Base-by-base conservation (phyloP, 23 tunicate species). In the Pegea sp. region DNA sequence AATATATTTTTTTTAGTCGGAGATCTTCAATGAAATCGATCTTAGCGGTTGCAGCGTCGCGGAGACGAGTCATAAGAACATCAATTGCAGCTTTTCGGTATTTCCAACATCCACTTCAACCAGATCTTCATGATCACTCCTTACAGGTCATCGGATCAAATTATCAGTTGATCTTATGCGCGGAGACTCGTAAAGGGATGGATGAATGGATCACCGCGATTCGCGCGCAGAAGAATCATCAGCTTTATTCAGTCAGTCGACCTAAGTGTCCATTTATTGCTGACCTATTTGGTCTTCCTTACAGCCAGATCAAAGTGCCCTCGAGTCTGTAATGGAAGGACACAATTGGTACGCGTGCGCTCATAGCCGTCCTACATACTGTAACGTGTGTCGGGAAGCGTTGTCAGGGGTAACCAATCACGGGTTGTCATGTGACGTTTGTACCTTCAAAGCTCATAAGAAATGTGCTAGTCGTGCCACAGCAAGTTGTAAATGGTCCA, bases 291-390 rank as follows among this genome's bases (percentile, higher is more conserved):
- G 46, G 11, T 11, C 16, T 38, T 38, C 26, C 25, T 48, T 0
- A 42, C 75, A 84, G 95, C 81, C 84, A 5, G 78, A 74, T 30
- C 95, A 84, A 58, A 63, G 71, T 5, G 68, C 64, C 58, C 67
- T 90, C 91, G 98, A 90, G 32, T 78, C 68, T 64, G 69, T 81
- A 31, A 43, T 78, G 24, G 99, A 76, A 30, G 99, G 76, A 16
- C 99, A 91, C 63, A 74, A 81, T 65, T 91, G 99, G 99, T 91
- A 91, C 49, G 79, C 91, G 18, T 71, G 86, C 69, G 69, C 99
- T 2, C 99, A 91, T 64, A 76, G 74, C 56, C 56, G 86, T 22
- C 99, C 99, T 3, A 91, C 93, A 19, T 91, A 66, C 53, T 78
- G 99, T 69, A 91, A 91, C 68, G 93, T 91, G 22, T 91, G 99